Evolutionary conservation across 1,140 invertebrate genomes (phyloP).

Genomic region (Calosoma granatense): DNA sequence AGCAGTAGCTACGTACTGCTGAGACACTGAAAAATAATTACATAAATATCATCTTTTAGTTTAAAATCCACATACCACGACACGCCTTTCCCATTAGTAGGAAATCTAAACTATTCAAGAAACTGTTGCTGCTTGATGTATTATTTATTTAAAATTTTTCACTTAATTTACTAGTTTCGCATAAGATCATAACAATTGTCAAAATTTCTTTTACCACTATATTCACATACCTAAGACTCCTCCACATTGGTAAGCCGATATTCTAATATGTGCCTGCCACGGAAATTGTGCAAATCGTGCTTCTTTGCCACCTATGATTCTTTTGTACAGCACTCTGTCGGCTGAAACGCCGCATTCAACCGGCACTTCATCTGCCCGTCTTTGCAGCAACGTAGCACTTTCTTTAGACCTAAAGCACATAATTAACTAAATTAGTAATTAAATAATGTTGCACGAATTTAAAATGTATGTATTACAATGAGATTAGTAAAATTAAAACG

Average conservation of each 20-base stretch:
- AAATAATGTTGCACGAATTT: no score
- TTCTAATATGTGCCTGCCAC: slow-evolving; percentile 77
- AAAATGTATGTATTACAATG: no score
- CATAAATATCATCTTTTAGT: no score
- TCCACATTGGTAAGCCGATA: slow-evolving; percentile 70
- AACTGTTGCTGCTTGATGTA: no score
- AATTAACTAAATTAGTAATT: not conserved
- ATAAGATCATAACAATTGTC: not conserved
- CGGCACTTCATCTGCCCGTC: slow-evolving; percentile 21
- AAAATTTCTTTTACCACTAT: not conserved
- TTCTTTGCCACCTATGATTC: slow-evolving; percentile 65
- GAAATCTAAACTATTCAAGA: no score
- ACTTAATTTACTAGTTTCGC: not conserved
- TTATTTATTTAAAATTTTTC: no score
- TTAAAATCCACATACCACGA: no score
- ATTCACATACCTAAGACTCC: slow-evolving; percentile 49
- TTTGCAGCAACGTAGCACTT: slow-evolving; percentile 15
- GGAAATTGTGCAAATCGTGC: slow-evolving; percentile 68
- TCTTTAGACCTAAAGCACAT: not conserved
- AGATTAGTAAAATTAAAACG: no score
- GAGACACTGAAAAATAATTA: slow-evolving; percentile 39
- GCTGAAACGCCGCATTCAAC: slow-evolving; percentile 29
- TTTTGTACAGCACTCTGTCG: slow-evolving; percentile 48
- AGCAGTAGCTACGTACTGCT: slow-evolving; percentile 57
- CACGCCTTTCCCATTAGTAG: no score